These are phyloP conservation scores for Anoplius nigerrimus DNA, from an alignment of 2,888 invertebrate species.

Conservation along the genomic window DNA sequence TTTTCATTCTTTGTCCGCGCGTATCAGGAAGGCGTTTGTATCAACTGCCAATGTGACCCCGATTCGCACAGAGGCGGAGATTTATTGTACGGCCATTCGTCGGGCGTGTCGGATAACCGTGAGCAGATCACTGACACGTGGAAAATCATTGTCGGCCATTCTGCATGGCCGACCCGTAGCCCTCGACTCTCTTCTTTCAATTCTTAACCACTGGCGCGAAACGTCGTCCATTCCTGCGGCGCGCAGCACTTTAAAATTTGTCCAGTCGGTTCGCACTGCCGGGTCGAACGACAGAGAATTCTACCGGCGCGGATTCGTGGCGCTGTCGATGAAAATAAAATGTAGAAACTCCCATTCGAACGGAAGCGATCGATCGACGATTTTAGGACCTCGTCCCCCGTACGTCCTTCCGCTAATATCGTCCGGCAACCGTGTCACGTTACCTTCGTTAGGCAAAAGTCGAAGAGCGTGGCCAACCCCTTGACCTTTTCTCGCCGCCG, in stretches of 20 bases:
- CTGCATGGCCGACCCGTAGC: background rate
- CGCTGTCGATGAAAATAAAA: too few species aligned
- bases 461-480: constrained; percentile 19
- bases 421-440: background rate
- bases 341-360: too few species aligned
- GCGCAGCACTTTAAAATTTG: too few species aligned
- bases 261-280: too few species aligned
- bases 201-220: background rate
- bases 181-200: background rate
- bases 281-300: too few species aligned
- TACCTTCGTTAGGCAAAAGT: constrained; percentile 17
- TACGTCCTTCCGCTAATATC: too few species aligned
- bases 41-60: constrained; percentile 38
- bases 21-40: constrained; percentile 44
- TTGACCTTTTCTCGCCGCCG: constrained; percentile 25
- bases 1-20: constrained; percentile 28
- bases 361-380: too few species aligned
- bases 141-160: constrained; percentile 32
- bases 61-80: constrained; percentile 43
- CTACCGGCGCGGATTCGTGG: too few species aligned
- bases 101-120: constrained; percentile 35
- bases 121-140: constrained; percentile 34
- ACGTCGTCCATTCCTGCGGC: too few species aligned
- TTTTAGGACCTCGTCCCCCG: too few species aligned
- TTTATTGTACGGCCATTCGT: constrained; percentile 31